A percentile compares a stretch with the other conserved stretches of the same genome.
These are phyloP conservation scores for Lasioglossum calceatum DNA, from an alignment of 2,888 invertebrate species.

Conservation along the genomic window DNA sequence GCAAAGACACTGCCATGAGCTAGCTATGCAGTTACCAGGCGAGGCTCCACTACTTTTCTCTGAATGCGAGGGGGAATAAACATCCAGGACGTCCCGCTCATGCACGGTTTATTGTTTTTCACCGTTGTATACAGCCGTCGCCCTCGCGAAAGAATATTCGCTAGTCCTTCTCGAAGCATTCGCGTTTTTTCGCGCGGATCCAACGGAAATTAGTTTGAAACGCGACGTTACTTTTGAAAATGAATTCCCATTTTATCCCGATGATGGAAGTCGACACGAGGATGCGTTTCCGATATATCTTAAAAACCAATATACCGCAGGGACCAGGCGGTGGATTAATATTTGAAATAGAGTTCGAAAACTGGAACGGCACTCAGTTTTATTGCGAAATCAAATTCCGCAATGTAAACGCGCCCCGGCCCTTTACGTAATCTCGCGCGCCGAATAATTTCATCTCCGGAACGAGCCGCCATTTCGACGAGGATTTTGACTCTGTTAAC, in stretches of 20 bases:
- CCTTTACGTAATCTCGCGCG: background rate
- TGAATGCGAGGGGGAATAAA: background rate
- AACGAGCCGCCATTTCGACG: background rate
- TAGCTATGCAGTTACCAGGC: background rate
- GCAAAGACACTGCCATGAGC: background rate
- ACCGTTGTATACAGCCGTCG: background rate
- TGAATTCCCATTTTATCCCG: constrained; percentile 16
- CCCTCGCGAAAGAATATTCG: background rate
- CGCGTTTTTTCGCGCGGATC: background rate
- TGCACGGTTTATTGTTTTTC: background rate
- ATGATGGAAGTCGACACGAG: constrained; percentile 3
- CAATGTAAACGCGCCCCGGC: background rate
- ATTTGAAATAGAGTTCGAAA: constrained; percentile 16
- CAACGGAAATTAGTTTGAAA: background rate
- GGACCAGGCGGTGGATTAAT: constrained; percentile 1
- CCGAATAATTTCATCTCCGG: background rate
- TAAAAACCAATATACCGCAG: constrained; percentile 19
- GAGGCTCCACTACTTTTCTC: background rate
- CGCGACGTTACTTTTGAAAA: constrained; percentile 21
- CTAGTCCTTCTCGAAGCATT: background rate
- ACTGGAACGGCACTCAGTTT: constrained; percentile 28
- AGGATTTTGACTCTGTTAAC: background rate
- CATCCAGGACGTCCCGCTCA: background rate
- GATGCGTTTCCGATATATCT: constrained; percentile 8
- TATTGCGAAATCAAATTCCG: constrained; percentile 28